Evolutionary conservation across 2,888 invertebrate species (phyloP), one percentile per base, ranked within the genome.

Genomic region (Anorthoa munda): DNA sequence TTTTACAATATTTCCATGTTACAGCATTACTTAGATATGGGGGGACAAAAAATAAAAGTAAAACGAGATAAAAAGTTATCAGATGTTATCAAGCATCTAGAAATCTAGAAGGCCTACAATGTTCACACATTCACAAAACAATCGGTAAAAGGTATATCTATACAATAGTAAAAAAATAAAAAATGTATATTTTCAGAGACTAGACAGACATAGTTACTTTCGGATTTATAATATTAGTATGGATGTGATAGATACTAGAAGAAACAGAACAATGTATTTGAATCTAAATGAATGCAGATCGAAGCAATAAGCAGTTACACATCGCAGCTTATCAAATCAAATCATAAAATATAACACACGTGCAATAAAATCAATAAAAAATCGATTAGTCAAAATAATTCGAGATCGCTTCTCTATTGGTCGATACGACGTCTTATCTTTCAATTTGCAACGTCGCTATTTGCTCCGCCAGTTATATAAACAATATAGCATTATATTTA

Each of bases 351-450:
- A 68, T 83, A 83, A 74, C 74, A 73, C 58, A 78, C 70, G 79
- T 73, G 82, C 68, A 78, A 82, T 82, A 83, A 79, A 83, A 83
- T 71, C 72, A 85, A 79, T 86, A 86, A 77, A 83, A 74, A 86
- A 83, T 79, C 86, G 70, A 86, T 86, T 83, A 86, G 69, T 86
- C 72, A 81, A 84, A 83, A 84, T 80, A 83, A 83, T 80, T 83
- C 61, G 59, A 65, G 56, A 61, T 39, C 70, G 53, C 45, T 72
- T 50, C 13, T 72, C 66, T 66, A 84, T 84, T 83, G 81, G 81
- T 72, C 72, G 77, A 74, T 72, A 53, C 53, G 31, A 55, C 74
- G 56, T 80, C 87, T 85, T 87, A 85, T 85, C 83, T 74, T 73
- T 65, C 68, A 63, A 85, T 82, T 85, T 77, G 86, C 75, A 85